phyloP scores from a whole-genome alignment of 2,113 vertebrate species.

The Aramus guarauna region DNA sequence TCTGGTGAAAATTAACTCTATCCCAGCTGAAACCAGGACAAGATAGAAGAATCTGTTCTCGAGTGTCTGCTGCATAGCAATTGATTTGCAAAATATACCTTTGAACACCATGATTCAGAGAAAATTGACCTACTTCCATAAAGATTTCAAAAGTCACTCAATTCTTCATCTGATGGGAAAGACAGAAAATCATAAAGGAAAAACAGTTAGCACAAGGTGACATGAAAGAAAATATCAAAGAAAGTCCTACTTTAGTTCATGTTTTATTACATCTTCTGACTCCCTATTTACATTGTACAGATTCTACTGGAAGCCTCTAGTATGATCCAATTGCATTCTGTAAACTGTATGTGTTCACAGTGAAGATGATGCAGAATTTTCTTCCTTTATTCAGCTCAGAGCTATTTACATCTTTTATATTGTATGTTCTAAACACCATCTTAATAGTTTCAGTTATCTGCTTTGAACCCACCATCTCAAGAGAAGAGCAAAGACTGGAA shows the following conservation, averaged over 20 bases:
- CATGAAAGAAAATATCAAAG: background rate
- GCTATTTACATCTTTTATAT: background rate
- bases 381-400: background rate
- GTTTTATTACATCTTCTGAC: background rate
- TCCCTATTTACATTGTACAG: background rate
- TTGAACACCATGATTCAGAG: background rate
- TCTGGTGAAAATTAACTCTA: too few species aligned
- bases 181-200: too few species aligned
- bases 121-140: background rate
- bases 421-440: background rate
- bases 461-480: background rate
- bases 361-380: background rate
- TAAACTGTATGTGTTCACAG: background rate
- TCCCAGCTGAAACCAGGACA: background rate
- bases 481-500: too few species aligned
- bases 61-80: background rate
- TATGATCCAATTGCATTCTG: background rate
- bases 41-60: background rate
- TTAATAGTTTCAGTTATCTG: background rate
- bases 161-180: background rate
- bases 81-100: background rate
- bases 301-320: background rate
- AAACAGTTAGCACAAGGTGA: too few species aligned
- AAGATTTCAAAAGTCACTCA: background rate
- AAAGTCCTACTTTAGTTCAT: background rate